These are phyloP conservation scores for Myripristis jacobus DNA, from an alignment of 2,797 vertebrate species.

Conservation along the genomic window DNA sequence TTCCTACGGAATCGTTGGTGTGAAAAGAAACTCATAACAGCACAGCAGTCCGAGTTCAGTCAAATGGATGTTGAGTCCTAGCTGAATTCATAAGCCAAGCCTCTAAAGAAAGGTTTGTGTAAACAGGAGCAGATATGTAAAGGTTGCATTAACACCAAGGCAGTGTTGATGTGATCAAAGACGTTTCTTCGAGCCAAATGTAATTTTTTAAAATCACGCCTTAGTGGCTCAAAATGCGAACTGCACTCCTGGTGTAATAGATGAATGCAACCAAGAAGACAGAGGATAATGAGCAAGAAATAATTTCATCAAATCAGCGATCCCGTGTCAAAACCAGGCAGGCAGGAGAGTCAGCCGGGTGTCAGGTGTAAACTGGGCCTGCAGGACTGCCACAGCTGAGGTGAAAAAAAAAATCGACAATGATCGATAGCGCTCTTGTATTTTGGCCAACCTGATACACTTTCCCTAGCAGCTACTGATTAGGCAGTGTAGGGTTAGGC, in stretches of 20 bases:
- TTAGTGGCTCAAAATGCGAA: not conserved
- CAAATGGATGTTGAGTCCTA: slow-evolving; percentile 3
- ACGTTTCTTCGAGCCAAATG: too few relatives aligned
- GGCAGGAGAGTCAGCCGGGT: not conserved
- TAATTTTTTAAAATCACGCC: not conserved
- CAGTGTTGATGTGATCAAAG: too few relatives aligned
- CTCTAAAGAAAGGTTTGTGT: too few relatives aligned
- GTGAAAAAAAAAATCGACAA: not conserved
- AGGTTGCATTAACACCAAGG: not conserved
- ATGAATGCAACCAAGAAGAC: slow-evolving; percentile 11
- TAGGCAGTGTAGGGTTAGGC: not conserved
- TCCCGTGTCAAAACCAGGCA: slow-evolving; percentile 1
- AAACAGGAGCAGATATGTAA: not conserved
- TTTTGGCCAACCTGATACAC: not conserved
- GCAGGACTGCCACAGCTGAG: slow-evolving; percentile 26
- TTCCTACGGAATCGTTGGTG: too few relatives aligned
- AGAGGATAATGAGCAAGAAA: not conserved
- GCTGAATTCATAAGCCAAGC: not conserved
- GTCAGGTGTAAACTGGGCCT: slow-evolving; percentile 18
- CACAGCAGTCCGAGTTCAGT: not conserved
- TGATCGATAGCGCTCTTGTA: not conserved
- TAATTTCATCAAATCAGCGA: not conserved
- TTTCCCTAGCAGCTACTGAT: not conserved
- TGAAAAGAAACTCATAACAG: not conserved
- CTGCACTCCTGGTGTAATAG: not conserved